Percentiles rank a stretch among this genome's conserved stretches.
Evolutionary conservation across 2,888 invertebrate species (phyloP).

Genomic region (Xestoiulus laeticollis): DNA sequence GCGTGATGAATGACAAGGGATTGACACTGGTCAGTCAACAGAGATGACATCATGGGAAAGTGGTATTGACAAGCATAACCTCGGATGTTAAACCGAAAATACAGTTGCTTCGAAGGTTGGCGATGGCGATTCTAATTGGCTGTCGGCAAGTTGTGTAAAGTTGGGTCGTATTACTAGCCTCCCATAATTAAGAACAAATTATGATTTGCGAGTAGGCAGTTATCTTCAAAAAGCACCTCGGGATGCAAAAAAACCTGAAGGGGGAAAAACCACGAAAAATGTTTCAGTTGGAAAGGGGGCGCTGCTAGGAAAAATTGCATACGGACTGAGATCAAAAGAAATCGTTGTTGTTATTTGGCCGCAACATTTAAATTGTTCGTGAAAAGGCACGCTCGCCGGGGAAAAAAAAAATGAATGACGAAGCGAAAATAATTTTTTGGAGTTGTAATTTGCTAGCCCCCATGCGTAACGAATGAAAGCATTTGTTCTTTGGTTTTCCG

Average conservation of each 20-base stretch:
- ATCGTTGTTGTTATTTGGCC: neutral
- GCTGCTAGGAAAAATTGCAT: neutral
- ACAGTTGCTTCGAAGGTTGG: neutral
- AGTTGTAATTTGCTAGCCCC: neutral
- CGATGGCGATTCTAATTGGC: neutral
- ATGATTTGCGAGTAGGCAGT: neutral
- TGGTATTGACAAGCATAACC: neutral
- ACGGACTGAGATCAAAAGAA: neutral
- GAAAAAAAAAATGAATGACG: neutral
- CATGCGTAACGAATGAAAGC: neutral
- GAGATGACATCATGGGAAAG: too few relatives aligned
- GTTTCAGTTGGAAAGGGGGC: neutral
- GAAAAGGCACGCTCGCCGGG: neutral
- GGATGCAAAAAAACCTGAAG: neutral
- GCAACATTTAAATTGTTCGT: conserved; percentile 1
- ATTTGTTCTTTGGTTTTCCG: neutral
- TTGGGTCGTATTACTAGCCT: neutral
- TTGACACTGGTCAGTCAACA: too few relatives aligned
- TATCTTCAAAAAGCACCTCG: neutral
- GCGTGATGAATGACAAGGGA: too few relatives aligned
- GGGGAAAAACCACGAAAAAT: neutral
- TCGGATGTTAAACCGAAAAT: neutral
- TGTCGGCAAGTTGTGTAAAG: neutral
- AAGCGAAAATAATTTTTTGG: neutral
- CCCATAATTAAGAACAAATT: conserved; percentile 1